Percentiles rank a stretch among this genome's conserved stretches.
Evolutionary conservation across 2,113 vertebrate genomes (phyloP).

Genomic region (Nothoprocta perdicaria): DNA sequence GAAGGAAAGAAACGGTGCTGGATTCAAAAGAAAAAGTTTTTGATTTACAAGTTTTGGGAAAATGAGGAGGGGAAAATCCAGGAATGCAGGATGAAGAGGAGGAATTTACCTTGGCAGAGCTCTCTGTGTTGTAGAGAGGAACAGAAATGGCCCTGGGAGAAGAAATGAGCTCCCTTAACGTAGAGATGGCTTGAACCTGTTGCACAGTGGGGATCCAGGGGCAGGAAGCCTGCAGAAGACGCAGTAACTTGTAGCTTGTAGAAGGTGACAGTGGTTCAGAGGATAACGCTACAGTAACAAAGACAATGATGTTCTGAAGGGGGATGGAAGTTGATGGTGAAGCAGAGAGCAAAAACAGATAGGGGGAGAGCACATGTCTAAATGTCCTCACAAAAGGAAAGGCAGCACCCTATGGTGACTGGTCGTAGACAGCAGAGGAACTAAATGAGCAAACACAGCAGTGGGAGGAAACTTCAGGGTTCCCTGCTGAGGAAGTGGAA

Average conservation of each 20-base stretch:
- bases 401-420: neutral
- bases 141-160: neutral
- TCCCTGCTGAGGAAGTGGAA: neutral
- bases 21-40: neutral
- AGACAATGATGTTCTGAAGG: neutral
- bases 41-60: neutral
- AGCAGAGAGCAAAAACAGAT: neutral
- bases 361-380: rapidly evolving
- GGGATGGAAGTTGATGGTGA: neutral
- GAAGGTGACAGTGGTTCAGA: neutral
- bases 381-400: neutral
- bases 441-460: neutral
- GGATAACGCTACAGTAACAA: neutral
- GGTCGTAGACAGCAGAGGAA: neutral
- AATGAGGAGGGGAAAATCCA: neutral
- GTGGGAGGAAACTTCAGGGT: neutral
- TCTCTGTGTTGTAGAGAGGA: neutral
- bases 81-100: neutral
- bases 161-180: neutral
- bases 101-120: neutral
- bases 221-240: neutral
- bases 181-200: neutral
- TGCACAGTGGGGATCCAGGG: neutral
- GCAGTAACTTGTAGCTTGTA: neutral
- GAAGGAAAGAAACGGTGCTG: conserved; percentile 1